A percentile compares a stretch with the other conserved stretches of the same genome.
phyloP scores from a whole-genome alignment of 2,888 invertebrate species.

The Cantharis lateralis region DNA sequence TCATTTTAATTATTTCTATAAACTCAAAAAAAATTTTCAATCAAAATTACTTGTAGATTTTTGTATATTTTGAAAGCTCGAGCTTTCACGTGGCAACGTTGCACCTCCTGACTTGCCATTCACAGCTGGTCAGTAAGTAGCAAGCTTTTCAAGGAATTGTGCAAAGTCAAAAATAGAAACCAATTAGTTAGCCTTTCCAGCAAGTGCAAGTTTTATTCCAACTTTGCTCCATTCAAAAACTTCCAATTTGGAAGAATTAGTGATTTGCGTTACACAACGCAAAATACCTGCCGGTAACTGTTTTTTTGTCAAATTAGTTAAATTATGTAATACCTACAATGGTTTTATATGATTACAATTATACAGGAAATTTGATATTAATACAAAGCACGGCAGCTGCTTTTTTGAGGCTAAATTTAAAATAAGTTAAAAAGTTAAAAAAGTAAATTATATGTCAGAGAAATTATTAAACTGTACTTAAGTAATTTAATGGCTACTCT shows the following conservation, averaged over 20 bases:
- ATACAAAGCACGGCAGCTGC: slow-evolving; percentile 1
- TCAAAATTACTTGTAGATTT: too few species aligned
- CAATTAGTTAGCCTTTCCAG: not conserved
- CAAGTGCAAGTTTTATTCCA: too few species aligned
- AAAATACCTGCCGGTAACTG: not conserved
- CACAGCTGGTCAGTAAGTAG: not conserved
- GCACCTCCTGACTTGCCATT: not conserved
- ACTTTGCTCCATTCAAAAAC: not conserved
- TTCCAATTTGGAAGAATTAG: not conserved
- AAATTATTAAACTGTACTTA: not conserved
- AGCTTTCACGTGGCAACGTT: not conserved
- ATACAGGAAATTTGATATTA: slow-evolving; percentile 2
- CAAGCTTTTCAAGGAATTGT: not conserved
- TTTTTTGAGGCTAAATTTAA: not conserved
- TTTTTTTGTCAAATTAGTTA: not conserved
- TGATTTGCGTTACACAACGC: not conserved
- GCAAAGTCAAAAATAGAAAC: not conserved
- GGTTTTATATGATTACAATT: slow-evolving; percentile 1
- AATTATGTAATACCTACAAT: not conserved
- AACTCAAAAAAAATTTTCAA: not conserved
- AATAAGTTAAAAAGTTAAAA: not conserved
- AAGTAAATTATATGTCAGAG: not conserved
- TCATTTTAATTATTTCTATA: not conserved
- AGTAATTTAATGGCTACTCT: not conserved
- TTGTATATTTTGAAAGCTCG: not conserved